phyloP scores from a whole-genome alignment of 2,797 vertebrate species.

The Pterois miles region DNA sequence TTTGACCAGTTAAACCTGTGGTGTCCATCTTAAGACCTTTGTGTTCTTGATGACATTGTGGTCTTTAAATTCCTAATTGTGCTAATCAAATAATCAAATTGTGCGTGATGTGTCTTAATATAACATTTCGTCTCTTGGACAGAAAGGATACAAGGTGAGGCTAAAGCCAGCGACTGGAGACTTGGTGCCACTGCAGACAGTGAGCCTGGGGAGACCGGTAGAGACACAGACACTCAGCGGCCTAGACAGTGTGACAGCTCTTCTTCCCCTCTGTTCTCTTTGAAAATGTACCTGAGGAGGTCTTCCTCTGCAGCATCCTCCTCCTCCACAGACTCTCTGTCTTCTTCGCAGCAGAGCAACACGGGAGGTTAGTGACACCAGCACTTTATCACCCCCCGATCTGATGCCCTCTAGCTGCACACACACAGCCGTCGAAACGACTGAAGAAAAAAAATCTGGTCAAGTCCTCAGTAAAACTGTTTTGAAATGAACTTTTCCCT shows the following conservation, averaged over 20 bases:
- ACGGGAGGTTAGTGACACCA: constrained; percentile 85
- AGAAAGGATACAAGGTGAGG: constrained; percentile 55
- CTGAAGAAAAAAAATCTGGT: not conserved
- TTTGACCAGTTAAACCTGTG: not conserved
- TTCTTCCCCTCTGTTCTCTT: constrained; percentile 82
- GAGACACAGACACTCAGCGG: constrained; percentile 77
- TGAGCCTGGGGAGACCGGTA: constrained; percentile 71
- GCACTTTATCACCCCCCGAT: not conserved
- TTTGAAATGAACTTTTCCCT: constrained; percentile 46
- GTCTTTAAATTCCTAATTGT: not conserved
- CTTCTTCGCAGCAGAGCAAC: constrained; percentile 85
- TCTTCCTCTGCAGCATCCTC: constrained; percentile 75
- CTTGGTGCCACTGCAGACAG: constrained; percentile 73
- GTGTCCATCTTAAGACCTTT: not conserved
- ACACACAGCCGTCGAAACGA: constrained; percentile 15
- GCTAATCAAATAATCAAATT: not conserved
- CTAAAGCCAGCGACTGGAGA: constrained; percentile 46
- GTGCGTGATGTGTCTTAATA: not conserved
- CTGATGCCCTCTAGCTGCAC: constrained; percentile 4
- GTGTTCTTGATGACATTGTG: not conserved
- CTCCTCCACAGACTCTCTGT: constrained; percentile 83
- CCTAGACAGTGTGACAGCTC: constrained; percentile 77
- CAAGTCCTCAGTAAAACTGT: constrained; percentile 9
- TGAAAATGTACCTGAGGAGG: constrained; percentile 86
- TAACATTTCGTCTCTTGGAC: constrained; percentile 17